These are phyloP conservation scores for Zosterops hypoxanthus DNA, from an alignment of 2,113 vertebrate species.

Conservation along the genomic window DNA sequence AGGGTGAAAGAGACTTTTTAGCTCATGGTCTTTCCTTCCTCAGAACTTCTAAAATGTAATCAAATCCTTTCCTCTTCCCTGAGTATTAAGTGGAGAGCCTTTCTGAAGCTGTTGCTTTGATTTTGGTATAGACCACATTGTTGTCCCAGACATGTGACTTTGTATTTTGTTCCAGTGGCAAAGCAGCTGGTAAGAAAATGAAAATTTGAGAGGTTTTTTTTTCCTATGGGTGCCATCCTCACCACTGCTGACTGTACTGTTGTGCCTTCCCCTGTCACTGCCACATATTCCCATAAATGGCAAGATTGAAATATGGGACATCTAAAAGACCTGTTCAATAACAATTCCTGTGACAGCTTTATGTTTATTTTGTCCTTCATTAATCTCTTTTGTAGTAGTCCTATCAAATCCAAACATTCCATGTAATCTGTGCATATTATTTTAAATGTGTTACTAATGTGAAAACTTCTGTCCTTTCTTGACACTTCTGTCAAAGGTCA, in stretches of 20 bases:
- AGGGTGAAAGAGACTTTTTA: neutral
- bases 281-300: neutral
- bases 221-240: neutral
- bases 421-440: neutral
- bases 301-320: neutral
- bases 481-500: neutral
- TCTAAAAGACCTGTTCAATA: neutral
- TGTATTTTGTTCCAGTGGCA: neutral
- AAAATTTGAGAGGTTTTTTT: neutral
- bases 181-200: neutral
- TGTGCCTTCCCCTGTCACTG: neutral
- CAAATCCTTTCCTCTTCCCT: neutral
- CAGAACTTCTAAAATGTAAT: neutral
- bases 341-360: neutral
- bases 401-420: neutral
- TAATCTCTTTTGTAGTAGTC: neutral
- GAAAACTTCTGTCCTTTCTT: neutral
- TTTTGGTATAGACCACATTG: neutral
- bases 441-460: neutral
- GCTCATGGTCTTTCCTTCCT: neutral
- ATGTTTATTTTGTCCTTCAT: neutral
- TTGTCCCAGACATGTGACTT: neutral
- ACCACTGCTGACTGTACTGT: neutral
- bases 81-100: neutral
- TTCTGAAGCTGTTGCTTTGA: neutral